phyloP scores from a whole-genome alignment of 2,797 vertebrate genomes.

The Synanceia verrucosa region DNA sequence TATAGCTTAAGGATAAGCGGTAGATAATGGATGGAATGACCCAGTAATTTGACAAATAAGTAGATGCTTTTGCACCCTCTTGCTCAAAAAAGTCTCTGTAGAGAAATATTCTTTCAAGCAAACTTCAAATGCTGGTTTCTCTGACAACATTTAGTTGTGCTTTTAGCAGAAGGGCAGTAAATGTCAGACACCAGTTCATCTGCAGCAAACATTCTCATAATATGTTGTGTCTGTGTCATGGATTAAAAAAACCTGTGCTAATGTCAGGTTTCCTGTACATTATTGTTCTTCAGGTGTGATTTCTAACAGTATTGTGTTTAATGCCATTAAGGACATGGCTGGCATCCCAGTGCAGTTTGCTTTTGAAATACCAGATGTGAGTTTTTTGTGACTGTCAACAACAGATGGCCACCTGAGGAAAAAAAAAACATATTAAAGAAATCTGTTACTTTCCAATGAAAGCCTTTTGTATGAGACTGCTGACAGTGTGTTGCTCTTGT shows the following conservation, averaged over 20 bases:
- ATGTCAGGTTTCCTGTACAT: constrained; percentile 18
- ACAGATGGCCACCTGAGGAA: neutral
- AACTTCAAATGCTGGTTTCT: constrained; percentile 32
- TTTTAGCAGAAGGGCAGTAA: constrained; percentile 45
- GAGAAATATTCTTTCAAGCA: neutral
- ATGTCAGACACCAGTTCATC: constrained; percentile 21
- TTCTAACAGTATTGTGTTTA: constrained; percentile 15
- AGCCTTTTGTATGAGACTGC: neutral
- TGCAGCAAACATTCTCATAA: constrained; percentile 13
- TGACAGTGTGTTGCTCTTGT: neutral
- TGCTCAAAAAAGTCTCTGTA: neutral
- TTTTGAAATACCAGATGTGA: constrained; percentile 60
- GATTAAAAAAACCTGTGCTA: constrained; percentile 9
- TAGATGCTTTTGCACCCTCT: neutral
- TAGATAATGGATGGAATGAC: neutral
- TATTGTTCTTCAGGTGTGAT: constrained; percentile 19
- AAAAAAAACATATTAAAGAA: neutral
- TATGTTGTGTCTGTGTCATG: neutral
- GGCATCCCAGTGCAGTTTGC: constrained; percentile 23
- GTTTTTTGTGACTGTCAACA: constrained; percentile 13
- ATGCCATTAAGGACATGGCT: constrained; percentile 21
- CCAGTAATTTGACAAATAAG: neutral
- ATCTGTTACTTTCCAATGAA: neutral
- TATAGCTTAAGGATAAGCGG: too few relatives aligned
- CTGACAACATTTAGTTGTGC: constrained; percentile 27